Conservation (phyloP, 2,797 vertebrate species). For the Cirrhinus molitorella region DNA sequence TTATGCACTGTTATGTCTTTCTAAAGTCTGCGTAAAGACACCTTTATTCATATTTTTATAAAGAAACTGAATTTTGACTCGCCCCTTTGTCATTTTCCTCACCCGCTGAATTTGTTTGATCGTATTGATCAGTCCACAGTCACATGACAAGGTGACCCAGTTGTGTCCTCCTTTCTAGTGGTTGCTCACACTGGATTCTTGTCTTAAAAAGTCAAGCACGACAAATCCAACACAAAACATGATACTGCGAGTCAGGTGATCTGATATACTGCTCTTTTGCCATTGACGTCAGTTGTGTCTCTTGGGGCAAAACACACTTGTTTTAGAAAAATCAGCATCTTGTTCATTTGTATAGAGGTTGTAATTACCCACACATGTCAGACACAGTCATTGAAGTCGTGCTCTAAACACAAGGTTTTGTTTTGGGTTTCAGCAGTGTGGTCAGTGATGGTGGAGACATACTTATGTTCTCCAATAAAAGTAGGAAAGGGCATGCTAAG, state of each 20-base stretch:
- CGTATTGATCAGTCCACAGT: conserved; percentile 30
- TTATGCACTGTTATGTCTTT: neutral
- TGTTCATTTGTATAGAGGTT: neutral
- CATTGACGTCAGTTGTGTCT: neutral
- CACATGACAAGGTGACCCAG: conserved; percentile 25
- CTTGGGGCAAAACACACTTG: neutral
- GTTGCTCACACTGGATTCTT: conserved; percentile 10
- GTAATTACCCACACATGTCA: conserved; percentile 7
- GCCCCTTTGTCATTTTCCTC: neutral
- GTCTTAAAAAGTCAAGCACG: conserved; percentile 4
- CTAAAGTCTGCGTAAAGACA: neutral
- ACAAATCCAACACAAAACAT: conserved; percentile 7
- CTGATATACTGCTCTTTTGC: neutral
- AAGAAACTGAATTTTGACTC: neutral
- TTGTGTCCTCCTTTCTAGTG: neutral
- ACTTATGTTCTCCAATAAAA: neutral
- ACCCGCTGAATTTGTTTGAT: neutral
- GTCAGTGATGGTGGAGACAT: neutral
- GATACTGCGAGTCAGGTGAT: neutral
- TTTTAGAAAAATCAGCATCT: neutral
- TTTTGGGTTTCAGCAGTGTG: neutral
- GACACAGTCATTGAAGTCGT: neutral
- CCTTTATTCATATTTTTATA: neutral
- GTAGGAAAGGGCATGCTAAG: neutral
- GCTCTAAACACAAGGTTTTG: conserved; percentile 17